Percentiles rank a stretch among this genome's conserved stretches.
Evolutionary conservation across 2,888 invertebrate genomes (phyloP).

Genomic region (Agonopterix arenella): DNA sequence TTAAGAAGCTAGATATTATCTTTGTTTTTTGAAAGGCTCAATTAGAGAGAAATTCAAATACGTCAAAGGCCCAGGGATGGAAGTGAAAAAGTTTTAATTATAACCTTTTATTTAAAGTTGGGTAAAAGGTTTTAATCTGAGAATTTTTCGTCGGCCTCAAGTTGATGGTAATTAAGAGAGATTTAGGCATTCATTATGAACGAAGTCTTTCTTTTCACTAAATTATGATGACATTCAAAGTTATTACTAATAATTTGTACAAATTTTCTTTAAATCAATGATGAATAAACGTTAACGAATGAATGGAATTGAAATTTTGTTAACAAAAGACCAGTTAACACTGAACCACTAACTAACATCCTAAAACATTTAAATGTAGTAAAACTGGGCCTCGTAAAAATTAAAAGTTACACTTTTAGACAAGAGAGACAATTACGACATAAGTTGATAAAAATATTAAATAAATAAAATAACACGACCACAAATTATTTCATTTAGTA

Average conservation of each 20-base stretch:
- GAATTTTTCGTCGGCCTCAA: slow-evolving; percentile 8
- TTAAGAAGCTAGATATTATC: neutral
- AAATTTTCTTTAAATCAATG: too few species aligned
- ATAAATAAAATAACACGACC: too few species aligned
- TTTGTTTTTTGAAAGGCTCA: slow-evolving; percentile 7
- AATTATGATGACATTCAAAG: slow-evolving; percentile 5
- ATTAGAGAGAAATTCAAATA: slow-evolving; percentile 11
- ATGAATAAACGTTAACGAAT: too few species aligned
- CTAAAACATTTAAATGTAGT: too few species aligned
- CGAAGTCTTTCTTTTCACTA: neutral
- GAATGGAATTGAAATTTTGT: too few species aligned
- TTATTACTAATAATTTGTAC: neutral
- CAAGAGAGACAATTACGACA: too few species aligned
- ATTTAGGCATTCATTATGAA: slow-evolving; percentile 8
- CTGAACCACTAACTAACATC: too few species aligned
- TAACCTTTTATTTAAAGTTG: slow-evolving; percentile 17
- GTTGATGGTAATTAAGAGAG: slow-evolving; percentile 10
- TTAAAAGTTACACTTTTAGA: too few species aligned
- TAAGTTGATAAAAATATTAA: too few species aligned
- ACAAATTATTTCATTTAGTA: too few species aligned
- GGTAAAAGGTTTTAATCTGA: slow-evolving; percentile 8
- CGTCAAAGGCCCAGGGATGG: slow-evolving; percentile 8
- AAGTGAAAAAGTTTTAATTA: slow-evolving; percentile 25
- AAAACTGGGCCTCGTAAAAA: too few species aligned
- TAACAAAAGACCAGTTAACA: too few species aligned